Evolutionary conservation across 1,140 invertebrate species (phyloP), one percentile per base, ranked within the genome.

Genomic region (Temnothorax longispinosus): DNA sequence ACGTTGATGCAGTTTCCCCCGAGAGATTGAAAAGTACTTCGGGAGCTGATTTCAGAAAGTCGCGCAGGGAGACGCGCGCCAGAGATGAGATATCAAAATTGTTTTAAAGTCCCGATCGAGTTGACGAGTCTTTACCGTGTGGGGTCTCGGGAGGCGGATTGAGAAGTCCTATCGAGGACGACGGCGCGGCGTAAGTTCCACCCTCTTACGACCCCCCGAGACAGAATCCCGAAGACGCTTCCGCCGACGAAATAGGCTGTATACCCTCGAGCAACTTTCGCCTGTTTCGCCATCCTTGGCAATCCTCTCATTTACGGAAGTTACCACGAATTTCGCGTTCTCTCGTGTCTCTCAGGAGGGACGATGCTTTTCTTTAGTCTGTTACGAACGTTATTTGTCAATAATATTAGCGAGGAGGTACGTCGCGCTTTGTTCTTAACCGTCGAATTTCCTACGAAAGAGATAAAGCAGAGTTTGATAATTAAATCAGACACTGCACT

Each of bases 31-130:
- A 91, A 91, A 87, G 84, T 91, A 84, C n/a, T 56, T 54, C 18
- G 69, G 47, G 54, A 72, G 13, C 38, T n/a, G 56, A 27, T 54
- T 15, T 67, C 67, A 52, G 52, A 38, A 87, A 87, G 86, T 87
- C 86, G 65, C 47, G 62, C 77, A 35, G 64, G 35, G 50, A 81
- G 54, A 60, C 74, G 74, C 71, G n/a, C 69, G 72, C 11, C 64
- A 69, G 56, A 91, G 88, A 91, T 90, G 91, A 91, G 88, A 91
- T 88, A 88, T 91, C 86, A 91, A 91, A 91, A 91, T 91, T 91
- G 88, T 89, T 91, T 91, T 89, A 91, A 91, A 91, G 88, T 89
- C 81, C 62, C 88, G 86, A 91, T 91, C 88, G 90, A 91, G 67
- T 91, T 89, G 90, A 91, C 88, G 86, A 91, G 90, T 86, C 85